Percentiles rank a stretch among this genome's conserved stretches.
Evolutionary conservation across 2,113 vertebrate genomes (phyloP).

Genomic region (Coregonus clupeaformis): DNA sequence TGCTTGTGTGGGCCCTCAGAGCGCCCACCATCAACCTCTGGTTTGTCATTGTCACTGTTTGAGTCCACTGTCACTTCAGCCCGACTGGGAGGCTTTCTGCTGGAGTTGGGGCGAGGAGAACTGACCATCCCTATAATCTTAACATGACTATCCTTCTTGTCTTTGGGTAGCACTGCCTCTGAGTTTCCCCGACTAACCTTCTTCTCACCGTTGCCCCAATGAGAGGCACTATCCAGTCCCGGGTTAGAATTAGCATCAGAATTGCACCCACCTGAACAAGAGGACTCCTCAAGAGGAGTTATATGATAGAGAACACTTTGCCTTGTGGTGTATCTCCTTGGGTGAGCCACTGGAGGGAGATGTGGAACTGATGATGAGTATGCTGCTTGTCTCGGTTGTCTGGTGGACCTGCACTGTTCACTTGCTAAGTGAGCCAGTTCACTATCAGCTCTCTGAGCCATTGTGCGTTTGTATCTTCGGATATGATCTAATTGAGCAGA

Average conservation of each 20-base stretch:
- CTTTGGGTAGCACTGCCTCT: conserved; percentile 1
- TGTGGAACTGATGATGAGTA: conserved; percentile 63
- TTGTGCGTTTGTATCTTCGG: conserved; percentile 63
- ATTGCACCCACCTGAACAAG: conserved; percentile 49
- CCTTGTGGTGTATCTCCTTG: conserved; percentile 54
- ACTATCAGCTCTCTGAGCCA: conserved; percentile 63
- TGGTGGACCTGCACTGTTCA: conserved; percentile 77
- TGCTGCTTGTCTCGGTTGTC: conserved; percentile 51
- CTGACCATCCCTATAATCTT: neutral
- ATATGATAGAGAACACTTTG: conserved; percentile 25
- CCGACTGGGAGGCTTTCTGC: neutral
- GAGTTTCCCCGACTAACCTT: neutral
- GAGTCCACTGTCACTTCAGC: conserved; percentile 26
- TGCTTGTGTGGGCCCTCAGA: neutral
- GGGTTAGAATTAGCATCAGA: conserved; percentile 31
- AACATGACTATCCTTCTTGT: neutral
- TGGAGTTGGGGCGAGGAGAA: neutral
- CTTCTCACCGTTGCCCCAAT: neutral
- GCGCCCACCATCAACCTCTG: neutral
- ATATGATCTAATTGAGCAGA: conserved; percentile 59
- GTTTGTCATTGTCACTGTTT: conserved; percentile 2
- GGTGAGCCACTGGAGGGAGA: conserved; percentile 74
- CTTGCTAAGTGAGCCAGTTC: conserved; percentile 59
- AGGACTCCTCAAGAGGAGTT: conserved; percentile 27
- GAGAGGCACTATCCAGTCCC: conserved; percentile 16